These are phyloP conservation scores for Montipora foliosa DNA, from an alignment of 64 coral and sea anemone species.

Conservation along the genomic window DNA sequence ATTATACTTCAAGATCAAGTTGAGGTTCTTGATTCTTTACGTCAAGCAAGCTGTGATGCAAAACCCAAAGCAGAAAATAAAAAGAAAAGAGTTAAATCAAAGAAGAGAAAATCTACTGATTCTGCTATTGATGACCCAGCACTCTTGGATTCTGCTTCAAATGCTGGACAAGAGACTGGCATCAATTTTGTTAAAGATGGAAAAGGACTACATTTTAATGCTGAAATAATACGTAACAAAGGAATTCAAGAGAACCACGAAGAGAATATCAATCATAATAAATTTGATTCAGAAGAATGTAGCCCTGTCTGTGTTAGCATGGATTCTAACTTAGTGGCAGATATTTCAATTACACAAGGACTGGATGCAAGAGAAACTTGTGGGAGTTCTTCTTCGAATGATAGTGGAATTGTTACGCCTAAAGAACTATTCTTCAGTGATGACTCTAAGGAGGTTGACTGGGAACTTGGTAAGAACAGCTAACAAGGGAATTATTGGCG, in stretches of 20 bases:
- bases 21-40: background rate
- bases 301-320: slow-evolving; percentile 26
- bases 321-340: slow-evolving; percentile 41
- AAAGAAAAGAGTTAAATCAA: slow-evolving; percentile 26
- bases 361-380: background rate
- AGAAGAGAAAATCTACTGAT: slow-evolving; percentile 11
- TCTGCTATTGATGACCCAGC: background rate
- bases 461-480: slow-evolving; percentile 1
- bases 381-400: slow-evolving; percentile 21
- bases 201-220: background rate
- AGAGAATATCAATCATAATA: slow-evolving; percentile 27
- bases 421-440: slow-evolving; percentile 6
- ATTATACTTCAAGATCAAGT: slow-evolving; percentile 16
- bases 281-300: slow-evolving; percentile 8
- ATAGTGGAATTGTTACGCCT: slow-evolving; percentile 45
- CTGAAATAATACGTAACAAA: background rate
- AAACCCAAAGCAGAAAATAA: background rate
- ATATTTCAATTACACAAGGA: slow-evolving; percentile 39
- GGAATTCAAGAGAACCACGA: background rate
- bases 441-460: slow-evolving; percentile 10
- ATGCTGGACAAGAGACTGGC: background rate
- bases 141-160: background rate
- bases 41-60: background rate
- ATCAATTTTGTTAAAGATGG: background rate
- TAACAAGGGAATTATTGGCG: background rate